Base-by-base conservation (phyloP, 1,140 invertebrate species). In the Lasioglossum albipes region DNA sequence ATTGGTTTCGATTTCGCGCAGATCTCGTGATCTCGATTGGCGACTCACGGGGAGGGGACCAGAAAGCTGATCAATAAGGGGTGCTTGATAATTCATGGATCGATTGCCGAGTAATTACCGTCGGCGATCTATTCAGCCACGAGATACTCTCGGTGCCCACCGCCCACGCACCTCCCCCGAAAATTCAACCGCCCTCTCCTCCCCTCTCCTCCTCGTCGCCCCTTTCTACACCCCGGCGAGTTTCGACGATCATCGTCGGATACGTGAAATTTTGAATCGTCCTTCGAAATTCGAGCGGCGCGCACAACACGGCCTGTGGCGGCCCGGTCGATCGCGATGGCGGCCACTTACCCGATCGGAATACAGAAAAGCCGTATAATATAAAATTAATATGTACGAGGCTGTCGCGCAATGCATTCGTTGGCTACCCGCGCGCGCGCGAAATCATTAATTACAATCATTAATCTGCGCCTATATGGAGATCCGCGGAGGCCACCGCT, bases 371-470 rank as follows among this genome's bases (percentile, higher is more conserved):
- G 36, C 59, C 41, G 42, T 42, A 22, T 41, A 41, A 64, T 72
- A 64, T 72, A 78, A 78, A 72, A 72, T 78, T 78, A 78, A 78
- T 78, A 78, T 78, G 68, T 64, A 65, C 69, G 68, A 41, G 68
- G 2, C 16, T 0, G 20, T 22, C 12, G 45, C 57, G 27, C 22
- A 52, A 75, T 67, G 49, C 64, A 41, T 67, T 67, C 45, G 49
- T 27, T 27, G 27, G 27, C 27, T 27, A 27, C 49, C 49, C 36
- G 36, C 36, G 36, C 36, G 36, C 36, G 27, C 20, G 42, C 5
- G 41, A 52, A 78, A 78, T 71, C 68, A 78, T 78, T 71, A 71
- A 71, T 71, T 71, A 71, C 68, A 5, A 71, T 78, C 67, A 78
- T 78, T 78, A 71, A 78, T 78, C 57, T 22, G 16, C 52, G 52